Percentiles rank a stretch among this genome's conserved stretches.
Conservation (phyloP, 2,888 invertebrate genomes). For the Hanleya hanleyi region DNA sequence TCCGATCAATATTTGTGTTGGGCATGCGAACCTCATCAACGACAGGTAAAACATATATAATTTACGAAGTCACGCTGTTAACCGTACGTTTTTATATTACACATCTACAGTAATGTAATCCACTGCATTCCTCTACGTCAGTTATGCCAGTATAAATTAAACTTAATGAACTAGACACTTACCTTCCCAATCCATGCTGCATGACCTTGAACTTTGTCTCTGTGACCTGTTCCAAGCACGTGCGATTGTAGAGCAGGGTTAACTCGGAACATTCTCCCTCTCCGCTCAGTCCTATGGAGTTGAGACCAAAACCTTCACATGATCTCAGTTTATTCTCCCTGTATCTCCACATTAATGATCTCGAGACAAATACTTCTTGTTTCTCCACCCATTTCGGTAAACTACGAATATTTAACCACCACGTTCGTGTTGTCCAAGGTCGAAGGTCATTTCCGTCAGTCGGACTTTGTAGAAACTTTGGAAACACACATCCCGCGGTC, state of each 20-base stretch:
- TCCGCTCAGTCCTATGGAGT: constrained; percentile 31
- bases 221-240: constrained; percentile 49
- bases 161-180: constrained; percentile 10
- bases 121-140: too few relatives aligned
- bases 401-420: constrained; percentile 57
- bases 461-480: constrained; percentile 55
- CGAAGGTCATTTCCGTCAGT: constrained; percentile 37
- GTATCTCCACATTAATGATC: constrained; percentile 54
- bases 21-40: too few relatives aligned
- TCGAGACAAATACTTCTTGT: constrained; percentile 51
- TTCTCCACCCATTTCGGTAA: constrained; percentile 55
- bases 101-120: too few relatives aligned
- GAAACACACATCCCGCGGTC: constrained; percentile 49
- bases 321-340: constrained; percentile 46
- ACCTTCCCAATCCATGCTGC: constrained; percentile 55
- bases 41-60: too few relatives aligned
- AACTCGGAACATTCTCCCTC: constrained; percentile 48
- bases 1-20: too few relatives aligned
- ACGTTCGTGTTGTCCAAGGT: constrained; percentile 58
- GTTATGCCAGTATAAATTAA: too few relatives aligned
- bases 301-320: constrained; percentile 47
- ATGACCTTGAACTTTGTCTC: constrained; percentile 51
- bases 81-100: too few relatives aligned
- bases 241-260: constrained; percentile 53
- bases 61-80: too few relatives aligned